A percentile compares a stretch with the other conserved stretches of the same genome.
phyloP scores from a whole-genome alignment of 2,888 invertebrate species.

The Abrostola tripartita region DNA sequence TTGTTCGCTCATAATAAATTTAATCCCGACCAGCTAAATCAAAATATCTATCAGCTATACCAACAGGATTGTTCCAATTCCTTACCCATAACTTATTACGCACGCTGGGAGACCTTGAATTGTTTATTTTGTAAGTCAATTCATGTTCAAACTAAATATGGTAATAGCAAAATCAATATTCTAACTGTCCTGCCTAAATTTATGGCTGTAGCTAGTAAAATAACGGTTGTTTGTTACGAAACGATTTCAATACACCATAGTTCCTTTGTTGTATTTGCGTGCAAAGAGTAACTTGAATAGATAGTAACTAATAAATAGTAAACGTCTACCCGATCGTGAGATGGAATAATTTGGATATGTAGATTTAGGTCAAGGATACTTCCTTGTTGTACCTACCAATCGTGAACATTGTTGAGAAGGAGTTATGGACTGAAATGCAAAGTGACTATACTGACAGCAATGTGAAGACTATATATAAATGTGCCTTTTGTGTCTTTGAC shows the following conservation, averaged over 20 bases:
- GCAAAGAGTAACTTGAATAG: constrained; percentile 35
- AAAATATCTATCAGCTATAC: constrained; percentile 1
- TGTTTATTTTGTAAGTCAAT: constrained; percentile 41
- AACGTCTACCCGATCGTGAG: constrained; percentile 36
- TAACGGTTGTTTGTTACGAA: constrained; percentile 29
- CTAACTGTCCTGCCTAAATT: constrained; percentile 37
- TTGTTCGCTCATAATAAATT: constrained; percentile 3
- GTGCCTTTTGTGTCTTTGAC: neutral
- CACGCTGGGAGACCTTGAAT: constrained; percentile 43
- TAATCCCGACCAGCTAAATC: neutral
- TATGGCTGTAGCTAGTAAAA: constrained; percentile 39
- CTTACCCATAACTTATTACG: constrained; percentile 30
- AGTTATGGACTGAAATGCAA: neutral
- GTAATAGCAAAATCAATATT: constrained; percentile 50
- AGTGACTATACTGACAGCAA: neutral
- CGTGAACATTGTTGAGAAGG: neutral
- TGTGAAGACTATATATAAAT: neutral
- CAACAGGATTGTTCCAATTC: constrained; percentile 6
- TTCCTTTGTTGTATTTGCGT: constrained; percentile 34
- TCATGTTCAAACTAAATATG: constrained; percentile 50
- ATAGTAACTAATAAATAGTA: constrained; percentile 47
- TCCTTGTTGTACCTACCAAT: constrained; percentile 6
- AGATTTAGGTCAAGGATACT: constrained; percentile 33
- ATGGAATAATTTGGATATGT: constrained; percentile 27
- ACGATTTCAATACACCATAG: constrained; percentile 19